These are phyloP conservation scores for Meloidogyne chitwoodi DNA, from an alignment of 1,140 invertebrate species.

Conservation along the genomic window DNA sequence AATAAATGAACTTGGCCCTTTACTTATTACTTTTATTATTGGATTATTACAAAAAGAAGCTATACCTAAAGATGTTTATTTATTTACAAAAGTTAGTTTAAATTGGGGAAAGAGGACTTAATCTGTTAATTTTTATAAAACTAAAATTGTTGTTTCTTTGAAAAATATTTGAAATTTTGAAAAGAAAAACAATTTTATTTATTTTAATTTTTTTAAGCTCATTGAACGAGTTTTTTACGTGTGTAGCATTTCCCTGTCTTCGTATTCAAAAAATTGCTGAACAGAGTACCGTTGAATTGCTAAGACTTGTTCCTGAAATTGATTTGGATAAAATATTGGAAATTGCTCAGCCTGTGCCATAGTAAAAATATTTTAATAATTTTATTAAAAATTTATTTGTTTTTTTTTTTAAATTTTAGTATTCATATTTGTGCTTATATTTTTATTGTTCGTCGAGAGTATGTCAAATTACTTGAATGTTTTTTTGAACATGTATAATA, in stretches of 20 bases:
- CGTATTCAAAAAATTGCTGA: slow-evolving; percentile 22
- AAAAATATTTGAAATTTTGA: too few species aligned
- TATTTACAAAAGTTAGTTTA: slow-evolving; percentile 25
- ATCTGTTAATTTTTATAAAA: too few species aligned
- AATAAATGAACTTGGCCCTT: slow-evolving; percentile 23
- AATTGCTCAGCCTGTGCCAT: slow-evolving; percentile 23
- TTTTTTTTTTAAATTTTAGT: slow-evolving; percentile 28
- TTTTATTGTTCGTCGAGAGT: slow-evolving; percentile 33
- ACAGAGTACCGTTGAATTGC: slow-evolving; percentile 29
- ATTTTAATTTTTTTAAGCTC: background rate
- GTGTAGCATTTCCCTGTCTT: background rate
- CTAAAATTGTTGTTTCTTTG: too few species aligned
- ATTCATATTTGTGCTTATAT: slow-evolving; percentile 45
- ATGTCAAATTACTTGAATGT: slow-evolving; percentile 38
- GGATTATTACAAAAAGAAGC: slow-evolving; percentile 30
- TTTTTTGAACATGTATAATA: slow-evolving; percentile 32
- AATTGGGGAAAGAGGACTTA: too few species aligned
- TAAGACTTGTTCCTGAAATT: slow-evolving; percentile 18
- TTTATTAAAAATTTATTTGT: background rate
- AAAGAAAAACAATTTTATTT: too few species aligned
- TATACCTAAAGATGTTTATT: slow-evolving; percentile 23
- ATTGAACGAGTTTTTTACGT: slow-evolving; percentile 1
- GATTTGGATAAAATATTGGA: slow-evolving; percentile 31
- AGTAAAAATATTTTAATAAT: too few species aligned
- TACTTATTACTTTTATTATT: slow-evolving; percentile 33